Evolutionary conservation across 2,797 vertebrate species (phyloP).

Genomic region (Eleutherodactylus coqui): DNA sequence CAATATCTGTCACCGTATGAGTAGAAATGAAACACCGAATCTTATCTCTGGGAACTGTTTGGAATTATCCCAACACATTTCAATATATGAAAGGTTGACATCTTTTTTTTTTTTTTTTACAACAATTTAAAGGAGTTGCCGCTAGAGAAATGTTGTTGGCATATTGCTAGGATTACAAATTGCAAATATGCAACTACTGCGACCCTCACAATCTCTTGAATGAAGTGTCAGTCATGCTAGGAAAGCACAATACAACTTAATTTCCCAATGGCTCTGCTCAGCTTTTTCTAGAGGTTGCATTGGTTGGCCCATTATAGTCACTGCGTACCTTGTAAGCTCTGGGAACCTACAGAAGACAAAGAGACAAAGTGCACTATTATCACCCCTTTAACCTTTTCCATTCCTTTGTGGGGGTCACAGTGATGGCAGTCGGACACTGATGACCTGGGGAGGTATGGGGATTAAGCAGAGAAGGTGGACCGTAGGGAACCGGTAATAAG

Average conservation of each 20-base stretch:
- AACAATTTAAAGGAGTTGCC: neutral
- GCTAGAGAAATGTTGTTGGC: neutral
- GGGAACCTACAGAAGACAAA: neutral
- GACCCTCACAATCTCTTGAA: neutral
- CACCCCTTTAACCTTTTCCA: too few species aligned
- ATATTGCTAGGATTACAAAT: neutral
- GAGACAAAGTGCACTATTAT: neutral
- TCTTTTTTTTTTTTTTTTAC: neutral
- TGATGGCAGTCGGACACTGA: too few species aligned
- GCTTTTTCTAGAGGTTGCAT: neutral
- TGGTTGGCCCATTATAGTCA: too few species aligned
- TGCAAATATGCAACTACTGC: neutral
- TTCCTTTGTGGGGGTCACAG: too few species aligned
- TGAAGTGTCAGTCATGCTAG: neutral
- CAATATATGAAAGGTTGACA: neutral
- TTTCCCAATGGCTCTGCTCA: neutral
- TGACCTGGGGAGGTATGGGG: too few species aligned
- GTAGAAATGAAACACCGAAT: neutral
- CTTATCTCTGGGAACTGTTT: neutral
- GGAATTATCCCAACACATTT: neutral
- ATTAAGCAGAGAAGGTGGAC: too few species aligned
- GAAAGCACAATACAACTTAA: neutral
- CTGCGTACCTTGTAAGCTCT: too few species aligned
- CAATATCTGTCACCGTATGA: neutral
- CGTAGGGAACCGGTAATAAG: too few species aligned